Evolutionary conservation across 2,888 invertebrate genomes (phyloP).

Genomic region (Copidosoma aretas): DNA sequence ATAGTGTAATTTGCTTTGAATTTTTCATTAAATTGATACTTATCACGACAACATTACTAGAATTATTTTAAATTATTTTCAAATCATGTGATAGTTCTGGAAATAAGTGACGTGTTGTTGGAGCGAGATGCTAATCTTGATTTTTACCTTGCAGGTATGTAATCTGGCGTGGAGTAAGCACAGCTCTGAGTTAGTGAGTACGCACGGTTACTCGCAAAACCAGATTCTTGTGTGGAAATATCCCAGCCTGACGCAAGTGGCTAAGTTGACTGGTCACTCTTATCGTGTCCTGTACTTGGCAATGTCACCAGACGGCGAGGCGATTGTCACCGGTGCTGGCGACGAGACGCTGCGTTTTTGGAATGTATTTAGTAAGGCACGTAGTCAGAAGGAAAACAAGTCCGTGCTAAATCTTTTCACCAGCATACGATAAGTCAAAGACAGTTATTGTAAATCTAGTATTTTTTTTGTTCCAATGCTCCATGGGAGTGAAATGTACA

Average conservation of each 20-base stretch:
- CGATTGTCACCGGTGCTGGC: conserved; percentile 98
- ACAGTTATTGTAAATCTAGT: conserved; percentile 8
- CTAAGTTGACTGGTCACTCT: conserved; percentile 95
- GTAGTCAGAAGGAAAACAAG: conserved; percentile 92
- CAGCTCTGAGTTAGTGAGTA: conserved; percentile 95
- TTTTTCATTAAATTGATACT: too few relatives aligned
- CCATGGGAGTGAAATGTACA: not conserved
- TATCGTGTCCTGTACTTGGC: conserved; percentile 95
- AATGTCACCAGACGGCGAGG: conserved; percentile 96
- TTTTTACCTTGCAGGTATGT: conserved; percentile 70
- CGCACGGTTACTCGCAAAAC: conserved; percentile 98
- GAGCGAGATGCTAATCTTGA: not conserved
- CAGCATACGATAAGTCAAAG: conserved; percentile 72
- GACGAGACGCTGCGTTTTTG: conserved; percentile 98
- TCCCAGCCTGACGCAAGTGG: conserved; percentile 94
- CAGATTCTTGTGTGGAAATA: conserved; percentile 99
- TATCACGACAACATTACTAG: too few relatives aligned
- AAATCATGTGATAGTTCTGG: not conserved
- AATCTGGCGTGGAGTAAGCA: conserved; percentile 99
- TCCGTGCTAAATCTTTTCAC: conserved; percentile 92
- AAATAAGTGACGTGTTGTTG: not conserved
- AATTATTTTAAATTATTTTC: not conserved
- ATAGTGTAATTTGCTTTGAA: too few relatives aligned
- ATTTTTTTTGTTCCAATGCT: conserved; percentile 3
- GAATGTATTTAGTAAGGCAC: conserved; percentile 98